These are phyloP conservation scores for Stenchaetothrips biformis DNA, from an alignment of 2,888 invertebrate genomes.

Conservation along the genomic window DNA sequence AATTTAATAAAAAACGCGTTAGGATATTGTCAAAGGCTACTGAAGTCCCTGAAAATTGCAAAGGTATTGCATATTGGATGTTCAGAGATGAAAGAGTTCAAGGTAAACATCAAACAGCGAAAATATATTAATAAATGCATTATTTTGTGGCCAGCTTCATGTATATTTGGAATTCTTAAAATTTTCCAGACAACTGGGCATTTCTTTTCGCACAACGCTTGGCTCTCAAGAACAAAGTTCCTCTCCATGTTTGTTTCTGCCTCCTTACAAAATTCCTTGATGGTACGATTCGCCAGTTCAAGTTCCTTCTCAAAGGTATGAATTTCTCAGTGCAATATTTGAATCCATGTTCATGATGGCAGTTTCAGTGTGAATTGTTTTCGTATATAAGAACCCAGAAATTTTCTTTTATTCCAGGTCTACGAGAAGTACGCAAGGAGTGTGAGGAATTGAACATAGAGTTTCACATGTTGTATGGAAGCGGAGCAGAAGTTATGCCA, in stretches of 20 bases:
- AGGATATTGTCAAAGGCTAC: conserved; percentile 60
- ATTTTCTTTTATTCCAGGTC: conserved; percentile 47
- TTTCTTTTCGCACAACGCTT: conserved; percentile 79
- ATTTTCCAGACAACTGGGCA: conserved; percentile 79
- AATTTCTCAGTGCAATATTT: background rate
- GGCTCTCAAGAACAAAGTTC: conserved; percentile 73
- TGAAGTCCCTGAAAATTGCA: conserved; percentile 56
- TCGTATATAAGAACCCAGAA: no score
- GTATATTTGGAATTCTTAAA: conserved; percentile 26
- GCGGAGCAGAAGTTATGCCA: conserved; percentile 51
- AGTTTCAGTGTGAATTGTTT: background rate
- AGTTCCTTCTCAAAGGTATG: conserved; percentile 70
- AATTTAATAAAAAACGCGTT: conserved; percentile 74
- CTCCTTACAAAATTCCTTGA: conserved; percentile 73
- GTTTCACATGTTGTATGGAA: conserved; percentile 71
- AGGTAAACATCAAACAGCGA: conserved; percentile 45
- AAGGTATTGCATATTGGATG: conserved; percentile 84
- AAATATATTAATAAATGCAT: background rate
- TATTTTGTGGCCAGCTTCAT: background rate
- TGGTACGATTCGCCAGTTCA: conserved; percentile 75
- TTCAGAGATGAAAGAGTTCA: conserved; percentile 81
- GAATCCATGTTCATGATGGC: background rate
- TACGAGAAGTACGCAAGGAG: conserved; percentile 68
- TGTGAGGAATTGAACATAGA: conserved; percentile 66
- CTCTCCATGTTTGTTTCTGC: conserved; percentile 78